Percentiles rank a stretch among this genome's conserved stretches.
phyloP scores from a whole-genome alignment of 1,140 invertebrate genomes.

The Notospermus geniculatus region DNA sequence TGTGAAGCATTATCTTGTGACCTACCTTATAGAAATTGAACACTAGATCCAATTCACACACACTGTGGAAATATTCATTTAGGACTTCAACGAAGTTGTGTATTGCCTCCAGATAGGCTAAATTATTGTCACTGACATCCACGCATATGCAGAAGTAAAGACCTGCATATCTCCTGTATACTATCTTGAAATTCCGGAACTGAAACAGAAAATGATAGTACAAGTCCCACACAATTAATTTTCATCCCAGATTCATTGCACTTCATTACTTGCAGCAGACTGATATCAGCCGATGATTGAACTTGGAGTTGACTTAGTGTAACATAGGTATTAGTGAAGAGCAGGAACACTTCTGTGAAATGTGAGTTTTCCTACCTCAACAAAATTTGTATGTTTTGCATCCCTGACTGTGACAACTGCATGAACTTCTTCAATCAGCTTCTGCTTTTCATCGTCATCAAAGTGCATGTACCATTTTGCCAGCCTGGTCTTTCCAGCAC shows the following conservation, averaged over 20 bases:
- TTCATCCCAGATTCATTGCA: no score
- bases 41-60: constrained; percentile 98
- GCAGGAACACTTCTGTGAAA: no score
- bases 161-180: constrained; percentile 97
- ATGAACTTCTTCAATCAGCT: constrained; percentile 99
- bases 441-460: constrained; percentile 99
- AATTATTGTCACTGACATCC: constrained; percentile 98
- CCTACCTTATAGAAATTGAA: constrained; percentile 98
- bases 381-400: constrained; percentile 99
- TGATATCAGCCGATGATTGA: no score
- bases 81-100: constrained; percentile 99
- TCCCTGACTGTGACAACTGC: constrained; percentile 98
- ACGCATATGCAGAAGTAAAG: constrained; percentile 99
- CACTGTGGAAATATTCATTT: constrained; percentile 99
- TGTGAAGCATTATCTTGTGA: no score
- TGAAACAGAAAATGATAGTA: no score
- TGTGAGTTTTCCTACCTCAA: no score
- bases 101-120: constrained; percentile 98
- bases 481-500: constrained; percentile 97
- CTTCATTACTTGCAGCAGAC: no score
- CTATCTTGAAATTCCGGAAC: constrained; percentile 99
- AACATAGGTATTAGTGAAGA: no score
- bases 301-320: no score
- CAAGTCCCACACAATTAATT: no score
- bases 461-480: constrained; percentile 99